Percentiles rank a stretch among this genome's conserved stretches.
Evolutionary conservation across 2,888 invertebrate species (phyloP).

Genomic region (Drosophila tripunctata): DNA sequence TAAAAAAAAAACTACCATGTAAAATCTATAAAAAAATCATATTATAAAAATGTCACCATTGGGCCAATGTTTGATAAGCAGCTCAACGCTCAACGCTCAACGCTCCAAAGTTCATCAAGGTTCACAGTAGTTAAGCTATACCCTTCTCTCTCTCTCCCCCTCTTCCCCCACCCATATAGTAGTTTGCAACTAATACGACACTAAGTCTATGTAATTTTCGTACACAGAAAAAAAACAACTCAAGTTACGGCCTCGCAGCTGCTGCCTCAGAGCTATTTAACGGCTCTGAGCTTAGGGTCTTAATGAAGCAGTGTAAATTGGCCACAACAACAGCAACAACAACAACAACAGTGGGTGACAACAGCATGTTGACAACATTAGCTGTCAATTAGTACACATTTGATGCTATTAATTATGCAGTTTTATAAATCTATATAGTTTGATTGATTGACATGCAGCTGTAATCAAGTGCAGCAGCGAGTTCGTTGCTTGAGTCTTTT

Average conservation of each 20-base stretch:
- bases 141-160: conserved; percentile 2
- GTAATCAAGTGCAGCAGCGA: neutral
- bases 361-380: conserved; percentile 1
- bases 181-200: conserved; percentile 41
- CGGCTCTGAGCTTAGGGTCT: conserved; percentile 36
- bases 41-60: conserved; percentile 29
- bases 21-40: conserved; percentile 3
- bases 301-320: conserved; percentile 31
- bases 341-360: conserved; percentile 15
- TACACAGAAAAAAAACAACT: conserved; percentile 32
- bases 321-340: conserved; percentile 1
- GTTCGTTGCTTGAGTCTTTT: conserved; percentile 24
- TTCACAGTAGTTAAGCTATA: conserved; percentile 33
- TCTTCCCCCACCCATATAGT: neutral
- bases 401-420: conserved; percentile 1
- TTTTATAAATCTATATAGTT: conserved; percentile 1
- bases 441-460: conserved; percentile 11
- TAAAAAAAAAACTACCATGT: conserved; percentile 7
- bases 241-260: conserved; percentile 1
- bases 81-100: too few relatives aligned
- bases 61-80: conserved; percentile 57
- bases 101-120: conserved; percentile 61
- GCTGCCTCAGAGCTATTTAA: conserved; percentile 38
- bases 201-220: conserved; percentile 33
- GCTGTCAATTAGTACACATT: conserved; percentile 8